Base-by-base conservation (phyloP, 2,113 vertebrate genomes). In the Stigmatopora argus region DNA sequence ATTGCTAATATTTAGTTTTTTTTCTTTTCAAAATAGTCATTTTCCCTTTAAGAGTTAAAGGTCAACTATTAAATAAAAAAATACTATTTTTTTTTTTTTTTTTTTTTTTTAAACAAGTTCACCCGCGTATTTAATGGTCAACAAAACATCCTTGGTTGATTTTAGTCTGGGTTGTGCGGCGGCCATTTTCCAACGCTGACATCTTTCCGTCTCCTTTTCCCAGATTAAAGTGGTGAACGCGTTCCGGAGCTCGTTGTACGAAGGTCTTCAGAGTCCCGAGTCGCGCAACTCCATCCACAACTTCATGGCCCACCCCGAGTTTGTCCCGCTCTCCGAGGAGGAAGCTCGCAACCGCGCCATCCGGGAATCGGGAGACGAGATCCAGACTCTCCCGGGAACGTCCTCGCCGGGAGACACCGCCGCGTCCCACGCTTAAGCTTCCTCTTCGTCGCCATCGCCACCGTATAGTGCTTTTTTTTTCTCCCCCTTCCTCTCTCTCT, bases 181-280 rank as follows among this genome's bases (percentile, higher is more conserved):
- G 41, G 17, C n/a, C 58, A 19, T 60, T 15, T 31, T 31, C 6
- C 4, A 26, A 9, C 12, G 0, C 10, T 48, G 3, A 10, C 52
- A 70, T 58, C 64, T 19, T 2, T 21, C 10, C 18, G 0, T 18
- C 48, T 57, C 21, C 26, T 58, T n/a, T n/a, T 9, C 14, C 1
- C 56, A 99, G 97, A 98, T 98, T 94, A 96, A 94, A 87, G 97
- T 99, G 90, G 93, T 98, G 89, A 99, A 93, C 76, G 94, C 95
- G 13, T 98, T 98, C 93, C 94, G 96, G 90, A 98, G 93, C 90
- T 95, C 94, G 84, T 83, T 95, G 58, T 96, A 95, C 3, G 92
- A 90, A 86, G 92, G 90, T 85, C 89, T 96, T 81, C 90, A 95
- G 89, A 97, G 94, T 89, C 90, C 94, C 65, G 90, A 90, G 88